phyloP scores from a whole-genome alignment of 2,113 vertebrate genomes.

The Rhynchomys soricoides region DNA sequence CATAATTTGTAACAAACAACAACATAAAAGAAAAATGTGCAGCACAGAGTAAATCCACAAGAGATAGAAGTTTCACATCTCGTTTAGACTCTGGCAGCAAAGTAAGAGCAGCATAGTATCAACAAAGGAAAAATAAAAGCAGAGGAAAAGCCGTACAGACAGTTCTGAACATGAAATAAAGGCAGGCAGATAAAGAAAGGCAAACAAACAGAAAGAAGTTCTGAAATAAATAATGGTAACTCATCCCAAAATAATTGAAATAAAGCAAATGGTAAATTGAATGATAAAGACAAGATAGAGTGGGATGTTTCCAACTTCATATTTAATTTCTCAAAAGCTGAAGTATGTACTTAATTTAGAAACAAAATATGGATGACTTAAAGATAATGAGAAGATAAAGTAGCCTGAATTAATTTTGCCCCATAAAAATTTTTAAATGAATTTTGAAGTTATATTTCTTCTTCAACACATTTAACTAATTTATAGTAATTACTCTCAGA shows the following conservation, averaged over 20 bases:
- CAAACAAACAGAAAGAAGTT: slow-evolving; percentile 36
- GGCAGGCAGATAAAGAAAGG: neutral
- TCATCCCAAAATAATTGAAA: slow-evolving; percentile 21
- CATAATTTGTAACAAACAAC: slow-evolving; percentile 80
- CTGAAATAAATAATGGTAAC: slow-evolving; percentile 1
- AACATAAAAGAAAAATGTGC: slow-evolving; percentile 74
- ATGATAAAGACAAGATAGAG: neutral
- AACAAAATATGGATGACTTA: fast-evolving
- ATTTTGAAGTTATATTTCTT: neutral
- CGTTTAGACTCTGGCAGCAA: slow-evolving; percentile 64
- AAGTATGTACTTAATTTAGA: neutral
- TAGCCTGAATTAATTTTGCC: neutral
- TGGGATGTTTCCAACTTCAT: neutral
- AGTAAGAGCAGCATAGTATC: slow-evolving; percentile 58
- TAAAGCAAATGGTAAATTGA: slow-evolving; percentile 15
- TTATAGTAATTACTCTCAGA: too few relatives aligned
- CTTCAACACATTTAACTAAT: neutral
- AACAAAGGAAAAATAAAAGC: slow-evolving; percentile 61
- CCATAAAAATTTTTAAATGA: neutral
- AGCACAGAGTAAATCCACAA: slow-evolving; percentile 66
- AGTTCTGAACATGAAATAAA: slow-evolving; percentile 50
- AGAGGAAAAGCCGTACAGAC: neutral
- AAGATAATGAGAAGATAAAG: neutral
- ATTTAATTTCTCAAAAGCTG: neutral
- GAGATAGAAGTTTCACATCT: slow-evolving; percentile 69